These are phyloP conservation scores for Callyntrura guangdongensis DNA, from an alignment of 2,888 invertebrate genomes.

Conservation along the genomic window DNA sequence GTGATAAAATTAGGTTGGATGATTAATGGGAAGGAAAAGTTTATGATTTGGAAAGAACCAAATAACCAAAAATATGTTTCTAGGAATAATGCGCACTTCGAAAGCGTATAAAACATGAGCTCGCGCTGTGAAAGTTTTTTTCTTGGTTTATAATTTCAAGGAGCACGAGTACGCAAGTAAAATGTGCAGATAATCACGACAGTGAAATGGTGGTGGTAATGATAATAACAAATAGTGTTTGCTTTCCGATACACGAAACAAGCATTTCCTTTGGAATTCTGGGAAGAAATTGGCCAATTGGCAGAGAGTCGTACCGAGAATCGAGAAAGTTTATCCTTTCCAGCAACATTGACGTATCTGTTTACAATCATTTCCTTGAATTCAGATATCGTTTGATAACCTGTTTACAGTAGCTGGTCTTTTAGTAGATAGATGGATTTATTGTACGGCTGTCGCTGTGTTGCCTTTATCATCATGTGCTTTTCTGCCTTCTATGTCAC, in stretches of 20 bases:
- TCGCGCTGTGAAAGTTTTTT: neutral
- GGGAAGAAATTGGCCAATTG: too few species aligned
- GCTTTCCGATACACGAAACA: too few species aligned
- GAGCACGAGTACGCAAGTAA: neutral
- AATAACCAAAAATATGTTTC: neutral
- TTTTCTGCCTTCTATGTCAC: too few species aligned
- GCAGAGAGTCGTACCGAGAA: neutral
- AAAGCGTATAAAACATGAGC: neutral
- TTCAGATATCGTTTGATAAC: too few species aligned
- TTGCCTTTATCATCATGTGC: too few species aligned
- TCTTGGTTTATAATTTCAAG: neutral
- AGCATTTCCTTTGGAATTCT: too few species aligned
- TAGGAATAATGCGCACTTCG: neutral
- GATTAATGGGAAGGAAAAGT: slow-evolving; percentile 52
- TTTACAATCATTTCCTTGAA: too few species aligned
- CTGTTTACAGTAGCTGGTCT: too few species aligned
- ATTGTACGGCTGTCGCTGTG: too few species aligned
- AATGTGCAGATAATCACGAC: neutral
- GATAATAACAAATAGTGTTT: neutral
- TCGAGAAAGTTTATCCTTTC: neutral
- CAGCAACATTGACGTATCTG: too few species aligned
- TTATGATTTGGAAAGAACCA: slow-evolving; percentile 57
- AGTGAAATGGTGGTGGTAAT: neutral
- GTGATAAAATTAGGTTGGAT: neutral
- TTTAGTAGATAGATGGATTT: too few species aligned